Conservation (phyloP, 2,113 vertebrate genomes). For the Myrmecophaga tridactyla region DNA sequence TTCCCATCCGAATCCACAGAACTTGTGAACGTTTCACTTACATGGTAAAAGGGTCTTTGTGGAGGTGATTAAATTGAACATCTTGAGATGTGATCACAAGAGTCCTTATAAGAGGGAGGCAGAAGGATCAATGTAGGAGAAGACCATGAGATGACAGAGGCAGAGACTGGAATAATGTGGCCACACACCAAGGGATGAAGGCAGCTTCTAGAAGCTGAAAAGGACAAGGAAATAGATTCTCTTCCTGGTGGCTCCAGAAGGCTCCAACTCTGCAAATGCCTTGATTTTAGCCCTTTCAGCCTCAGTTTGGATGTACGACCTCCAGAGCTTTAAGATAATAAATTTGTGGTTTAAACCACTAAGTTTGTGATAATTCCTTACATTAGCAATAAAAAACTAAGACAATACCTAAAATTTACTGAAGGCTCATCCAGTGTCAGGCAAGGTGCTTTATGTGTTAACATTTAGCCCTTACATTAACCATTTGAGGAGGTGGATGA, state of each 20-base stretch:
- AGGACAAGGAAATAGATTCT: no score
- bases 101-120: background rate
- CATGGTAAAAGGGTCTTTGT: background rate
- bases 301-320: background rate
- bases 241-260: background rate
- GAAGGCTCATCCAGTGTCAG: background rate
- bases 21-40: background rate
- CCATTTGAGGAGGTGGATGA: background rate
- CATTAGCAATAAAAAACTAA: background rate
- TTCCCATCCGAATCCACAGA: no score
- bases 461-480: background rate
- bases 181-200: no score
- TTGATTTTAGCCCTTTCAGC: background rate
- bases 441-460: background rate
- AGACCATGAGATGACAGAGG: background rate
- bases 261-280: background rate
- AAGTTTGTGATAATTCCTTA: background rate
- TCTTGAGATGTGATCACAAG: background rate
- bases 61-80: no score
- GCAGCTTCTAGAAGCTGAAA: no score
- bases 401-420: background rate
- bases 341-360: background rate
- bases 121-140: background rate
- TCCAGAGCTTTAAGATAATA: background rate
- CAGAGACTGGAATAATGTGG: background rate